Evolutionary conservation across 2,113 vertebrate genomes (phyloP).

Genomic region (Sebastes fasciatus): DNA sequence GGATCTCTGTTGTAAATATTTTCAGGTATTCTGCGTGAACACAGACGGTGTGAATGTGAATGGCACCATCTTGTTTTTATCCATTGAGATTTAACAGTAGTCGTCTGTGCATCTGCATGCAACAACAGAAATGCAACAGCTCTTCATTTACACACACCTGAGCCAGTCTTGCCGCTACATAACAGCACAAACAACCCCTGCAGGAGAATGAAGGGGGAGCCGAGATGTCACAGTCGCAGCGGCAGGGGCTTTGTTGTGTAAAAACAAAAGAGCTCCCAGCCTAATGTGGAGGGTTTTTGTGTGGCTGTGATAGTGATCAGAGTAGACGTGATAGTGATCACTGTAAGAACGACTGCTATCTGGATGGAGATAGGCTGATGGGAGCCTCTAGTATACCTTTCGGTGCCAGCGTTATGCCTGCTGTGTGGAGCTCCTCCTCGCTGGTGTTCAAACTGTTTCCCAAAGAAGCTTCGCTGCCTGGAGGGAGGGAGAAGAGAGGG

Average conservation of each 20-base stretch:
- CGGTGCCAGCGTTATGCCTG: constrained; percentile 69
- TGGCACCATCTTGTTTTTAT: constrained; percentile 21
- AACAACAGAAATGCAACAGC: constrained; percentile 20
- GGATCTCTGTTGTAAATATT: constrained; percentile 25
- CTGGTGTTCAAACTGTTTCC: constrained; percentile 85
- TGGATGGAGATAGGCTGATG: constrained; percentile 59
- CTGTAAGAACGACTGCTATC: constrained; percentile 57
- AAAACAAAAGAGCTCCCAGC: constrained; percentile 68
- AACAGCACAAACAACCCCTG: constrained; percentile 55
- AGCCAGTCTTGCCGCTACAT: constrained; percentile 6
- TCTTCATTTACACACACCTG: constrained; percentile 43
- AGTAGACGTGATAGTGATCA: constrained; percentile 68
- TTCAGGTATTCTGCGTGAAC: neutral
- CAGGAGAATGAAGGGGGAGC: constrained; percentile 16
- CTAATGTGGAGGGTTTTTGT: constrained; percentile 50
- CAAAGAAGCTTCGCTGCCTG: constrained; percentile 84
- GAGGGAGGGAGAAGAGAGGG: constrained; percentile 4
- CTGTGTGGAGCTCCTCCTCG: constrained; percentile 85
- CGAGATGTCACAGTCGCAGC: constrained; percentile 43
- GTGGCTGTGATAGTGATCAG: constrained; percentile 63
- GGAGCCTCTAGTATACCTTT: constrained; percentile 79
- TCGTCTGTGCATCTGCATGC: constrained; percentile 21
- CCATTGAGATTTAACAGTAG: constrained; percentile 31
- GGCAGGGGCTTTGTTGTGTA: constrained; percentile 68
- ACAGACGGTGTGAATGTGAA: constrained; percentile 14